Conservation (phyloP, 92 coral and sea anemone genomes). For the Parazoanthus darwini region DNA sequence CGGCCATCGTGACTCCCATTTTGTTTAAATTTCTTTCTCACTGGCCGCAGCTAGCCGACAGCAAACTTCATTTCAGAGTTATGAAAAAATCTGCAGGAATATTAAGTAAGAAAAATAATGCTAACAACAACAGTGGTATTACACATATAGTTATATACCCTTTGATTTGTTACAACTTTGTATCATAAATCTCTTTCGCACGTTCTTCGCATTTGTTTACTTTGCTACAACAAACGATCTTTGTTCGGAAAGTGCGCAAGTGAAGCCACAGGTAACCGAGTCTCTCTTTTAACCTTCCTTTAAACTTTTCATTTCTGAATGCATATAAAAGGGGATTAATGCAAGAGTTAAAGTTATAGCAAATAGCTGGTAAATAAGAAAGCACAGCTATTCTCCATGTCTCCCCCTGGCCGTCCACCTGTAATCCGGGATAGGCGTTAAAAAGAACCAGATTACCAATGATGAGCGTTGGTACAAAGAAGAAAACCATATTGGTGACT, state of each 20-base stretch:
- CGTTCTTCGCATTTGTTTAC: not conserved
- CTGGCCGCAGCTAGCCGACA: too few relatives aligned
- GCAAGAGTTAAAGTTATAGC: constrained; percentile 65
- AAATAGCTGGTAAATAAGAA: constrained; percentile 26
- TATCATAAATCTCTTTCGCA: not conserved
- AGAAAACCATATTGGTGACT: constrained; percentile 67
- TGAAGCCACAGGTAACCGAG: not conserved
- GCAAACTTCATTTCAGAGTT: too few relatives aligned
- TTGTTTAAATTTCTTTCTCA: too few relatives aligned
- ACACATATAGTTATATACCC: too few relatives aligned
- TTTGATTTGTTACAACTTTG: not conserved
- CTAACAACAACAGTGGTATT: too few relatives aligned
- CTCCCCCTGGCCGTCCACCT: not conserved
- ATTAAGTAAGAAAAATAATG: too few relatives aligned
- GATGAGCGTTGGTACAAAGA: constrained; percentile 67
- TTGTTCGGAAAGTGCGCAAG: not conserved
- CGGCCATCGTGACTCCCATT: too few relatives aligned
- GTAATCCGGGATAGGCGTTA: not conserved
- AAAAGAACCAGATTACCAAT: not conserved
- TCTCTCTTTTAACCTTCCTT: constrained; percentile 40
- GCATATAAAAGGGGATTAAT: constrained; percentile 78
- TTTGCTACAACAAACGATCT: not conserved
- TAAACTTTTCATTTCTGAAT: constrained; percentile 64
- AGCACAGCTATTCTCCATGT: not conserved
- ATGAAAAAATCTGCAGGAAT: too few relatives aligned